Evolutionary conservation across 2,113 vertebrate species (phyloP), one percentile per base, ranked within the genome.

Genomic region (Chaetorhynchus papuensis): DNA sequence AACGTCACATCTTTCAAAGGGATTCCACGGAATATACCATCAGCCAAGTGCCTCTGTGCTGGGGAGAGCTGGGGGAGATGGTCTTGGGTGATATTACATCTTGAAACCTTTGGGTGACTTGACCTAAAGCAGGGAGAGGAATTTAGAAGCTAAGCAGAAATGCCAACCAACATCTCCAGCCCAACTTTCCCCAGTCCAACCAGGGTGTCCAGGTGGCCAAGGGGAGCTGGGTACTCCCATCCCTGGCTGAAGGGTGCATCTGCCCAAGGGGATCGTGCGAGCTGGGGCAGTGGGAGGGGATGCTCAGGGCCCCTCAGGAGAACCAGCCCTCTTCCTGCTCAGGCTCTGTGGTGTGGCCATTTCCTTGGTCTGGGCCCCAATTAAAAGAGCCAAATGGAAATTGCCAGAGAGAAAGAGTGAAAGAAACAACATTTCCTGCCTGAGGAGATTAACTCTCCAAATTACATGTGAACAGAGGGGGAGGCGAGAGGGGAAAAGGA

Each of bases 401-500:
- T 75, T 87, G 59, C 78, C 0, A 3, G 44, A 92, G 90, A 95
- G 88, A 96, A 96, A 93, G 94, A 83, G 93, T 96, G 96, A 97
- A 96, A 97, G 97, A 95, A 96, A 96, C 71, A 94, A 95, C 85
- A 78, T 93, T 97, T 98, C 96, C 96, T 97, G 94, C 93, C 94
- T 82, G 95, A 95, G 91, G 95, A 97, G 96, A 98, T 97, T 97
- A 97, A 97, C 97, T 94, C 96, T 97, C 97, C 93, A 97, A 95
- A 97, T 96, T 94, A 96, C 96, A 96, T 96, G 96, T 90, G 96
- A 94, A 96, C 78, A 87, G 90, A 93, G 87, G 61, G 72, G 69
- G 94, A 94, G 91, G 91, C 20, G 3, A 96, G 96, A 95, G 97
- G 94, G 97, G 98, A 98, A 98, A 98, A 98, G 98, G 98, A 98